These are phyloP conservation scores for Rhinichthys klamathensis DNA, from an alignment of 2,113 vertebrate genomes.

Conservation along the genomic window DNA sequence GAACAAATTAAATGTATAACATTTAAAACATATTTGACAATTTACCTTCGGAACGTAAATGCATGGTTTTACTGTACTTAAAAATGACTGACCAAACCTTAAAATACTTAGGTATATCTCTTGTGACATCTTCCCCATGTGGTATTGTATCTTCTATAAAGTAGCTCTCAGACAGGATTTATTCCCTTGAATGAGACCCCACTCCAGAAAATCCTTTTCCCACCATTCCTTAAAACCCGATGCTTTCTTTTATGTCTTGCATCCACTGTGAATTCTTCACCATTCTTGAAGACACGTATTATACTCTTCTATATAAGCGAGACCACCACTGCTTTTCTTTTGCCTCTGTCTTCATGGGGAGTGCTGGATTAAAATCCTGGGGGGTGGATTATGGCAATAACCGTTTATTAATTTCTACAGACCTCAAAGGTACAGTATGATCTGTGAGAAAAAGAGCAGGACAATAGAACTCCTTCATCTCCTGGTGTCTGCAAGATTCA, in stretches of 20 bases:
- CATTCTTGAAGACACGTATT: constrained; percentile 50
- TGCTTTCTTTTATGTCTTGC: constrained; percentile 34
- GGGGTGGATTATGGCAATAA: constrained; percentile 61
- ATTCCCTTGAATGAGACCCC: constrained; percentile 14
- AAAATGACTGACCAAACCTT: not conserved
- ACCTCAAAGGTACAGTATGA: constrained; percentile 52
- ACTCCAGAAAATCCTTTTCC: constrained; percentile 17
- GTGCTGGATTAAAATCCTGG: constrained; percentile 51
- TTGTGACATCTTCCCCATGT: not conserved
- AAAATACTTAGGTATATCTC: not conserved
- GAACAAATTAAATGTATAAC: not conserved
- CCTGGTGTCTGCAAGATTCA: constrained; percentile 37
- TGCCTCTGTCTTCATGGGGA: constrained; percentile 38
- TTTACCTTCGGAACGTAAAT: no score
- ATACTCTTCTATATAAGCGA: constrained; percentile 41
- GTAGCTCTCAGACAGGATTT: constrained; percentile 32
- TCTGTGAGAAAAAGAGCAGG: constrained; percentile 28
- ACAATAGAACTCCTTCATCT: constrained; percentile 31
- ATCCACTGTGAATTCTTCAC: constrained; percentile 47
- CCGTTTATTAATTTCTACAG: constrained; percentile 54
- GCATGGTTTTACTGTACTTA: not conserved
- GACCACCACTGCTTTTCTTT: constrained; percentile 44
- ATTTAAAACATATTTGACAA: not conserved
- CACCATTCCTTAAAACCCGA: constrained; percentile 24
- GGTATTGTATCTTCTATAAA: constrained; percentile 15